Base-by-base conservation (phyloP, 2,888 invertebrate genomes). In the Spodoptera littoralis region DNA sequence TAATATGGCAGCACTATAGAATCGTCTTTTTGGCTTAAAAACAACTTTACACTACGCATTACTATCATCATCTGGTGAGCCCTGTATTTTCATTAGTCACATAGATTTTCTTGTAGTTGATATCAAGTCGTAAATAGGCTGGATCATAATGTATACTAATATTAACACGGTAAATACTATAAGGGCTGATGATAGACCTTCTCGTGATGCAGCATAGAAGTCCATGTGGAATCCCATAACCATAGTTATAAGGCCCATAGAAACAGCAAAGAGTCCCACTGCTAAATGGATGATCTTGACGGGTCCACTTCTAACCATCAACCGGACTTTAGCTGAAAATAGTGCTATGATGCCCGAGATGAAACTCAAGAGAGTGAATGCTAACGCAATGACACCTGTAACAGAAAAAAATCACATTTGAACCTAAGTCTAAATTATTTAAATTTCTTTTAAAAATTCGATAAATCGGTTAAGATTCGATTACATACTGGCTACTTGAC, bases 361-460 rank as follows among this genome's bases (percentile, higher is more conserved):
- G 60, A 93, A 90, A 54, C 95, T 92, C 47, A 94, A 76, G 45
- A 93, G 49, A 27, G 95, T 84, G 62, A 95, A 92, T n/a, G 84
- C 87, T 45, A 95, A 79, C 0, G 96, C 95, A 43, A 93, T 87
- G 0, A 96, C 90, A 80, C 95, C 95, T 95, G 92, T 56, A 90
- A 91, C 60, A 49, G 70, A 48, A 12, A 30, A 57, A 47, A 30
- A 1, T 22, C n/a, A 27, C 2, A 9, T 8, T 36, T 9, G 6
- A 8, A 36, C 8, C 36, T 36, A 1, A 36, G 6, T 36, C 36
- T 9, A 36, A 36, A 36, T 9, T 36, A 27, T 27, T 27, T 27
- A 27, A 4, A 4, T 2, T 3, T 27, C 5, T 27, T 27, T 27
- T 27, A 4, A 4, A 27, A 27, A 27, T 27, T 27, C 27, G 27